Base-by-base conservation (phyloP, 2,888 invertebrate genomes). In the Celastrina argiolus region DNA sequence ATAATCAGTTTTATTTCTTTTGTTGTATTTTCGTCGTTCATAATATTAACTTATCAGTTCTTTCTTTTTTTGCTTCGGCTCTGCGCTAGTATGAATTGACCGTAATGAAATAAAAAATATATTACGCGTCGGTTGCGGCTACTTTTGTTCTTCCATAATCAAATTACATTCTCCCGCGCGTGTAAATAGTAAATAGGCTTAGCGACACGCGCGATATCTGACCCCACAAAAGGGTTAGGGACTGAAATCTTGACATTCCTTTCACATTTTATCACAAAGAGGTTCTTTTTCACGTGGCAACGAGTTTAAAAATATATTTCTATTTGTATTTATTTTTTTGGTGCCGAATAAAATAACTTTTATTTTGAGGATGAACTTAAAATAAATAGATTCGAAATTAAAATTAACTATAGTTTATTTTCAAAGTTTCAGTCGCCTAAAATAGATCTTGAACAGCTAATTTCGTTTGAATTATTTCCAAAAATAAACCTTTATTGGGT, bases 51-150 rank as follows among this genome's bases (percentile, higher is more conserved):
- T 8, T 41, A 2, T n/a, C n/a, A 41, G 22, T 12, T 12, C 12
- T 18, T 18, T 1, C 7, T 0, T 18, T 12, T 22, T 18, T 18
- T 1, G 18, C 1, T 18, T 18, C 45, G 4, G 7, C 3, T 51
- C 18, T 51, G 8, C 51, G 22, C 22, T 14, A 22, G 26, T 22
- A 51, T 18, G 67, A 69, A 71, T 71, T 68, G 68, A 69, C 70
- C 69, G 68, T 72, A 73, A 73, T 70, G 71, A 68, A 70, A 72
- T 70, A 70, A 71, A 71, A 70, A 70, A 71, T 69, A 70, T 70
- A 70, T 70, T 67, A 68, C 51, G 51, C 22, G 51, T 39, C 12
- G 56, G 22, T 14, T 14, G 36, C 18, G 61, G 39, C 22, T 14
- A 61, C 61, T 39, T 61, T 61, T 39, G 61, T 61, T 61, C 34